phyloP scores from a whole-genome alignment of 2,888 invertebrate genomes.

The Plebejus melissa region DNA sequence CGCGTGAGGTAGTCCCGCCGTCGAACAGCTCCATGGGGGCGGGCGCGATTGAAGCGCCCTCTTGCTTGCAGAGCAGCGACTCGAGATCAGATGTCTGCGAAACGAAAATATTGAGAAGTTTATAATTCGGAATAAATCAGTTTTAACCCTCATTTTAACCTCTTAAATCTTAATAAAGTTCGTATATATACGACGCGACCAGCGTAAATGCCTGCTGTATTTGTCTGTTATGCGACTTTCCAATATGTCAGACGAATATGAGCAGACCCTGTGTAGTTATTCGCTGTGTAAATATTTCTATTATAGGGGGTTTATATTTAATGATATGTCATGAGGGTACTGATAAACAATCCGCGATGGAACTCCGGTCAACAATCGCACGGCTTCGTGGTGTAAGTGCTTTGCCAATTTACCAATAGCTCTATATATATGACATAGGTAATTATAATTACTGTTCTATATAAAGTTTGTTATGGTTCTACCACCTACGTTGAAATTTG shows the following conservation, averaged over 20 bases:
- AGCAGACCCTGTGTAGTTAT: too few species aligned
- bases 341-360: background rate
- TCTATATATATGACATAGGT: background rate
- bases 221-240: background rate
- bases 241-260: too few species aligned
- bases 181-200: too few species aligned
- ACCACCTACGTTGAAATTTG: background rate
- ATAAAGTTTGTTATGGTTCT: background rate
- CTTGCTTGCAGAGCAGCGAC: slow-evolving; percentile 88
- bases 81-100: slow-evolving; percentile 87
- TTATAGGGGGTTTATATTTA: background rate
- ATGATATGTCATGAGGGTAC: too few species aligned
- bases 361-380: background rate
- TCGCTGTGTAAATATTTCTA: too few species aligned
- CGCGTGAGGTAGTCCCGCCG: slow-evolving; percentile 80
- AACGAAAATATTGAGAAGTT: slow-evolving; percentile 23
- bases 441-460: background rate
- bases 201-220: background rate
- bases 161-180: background rate
- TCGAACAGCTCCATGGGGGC: slow-evolving; percentile 78
- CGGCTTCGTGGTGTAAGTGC: too few species aligned
- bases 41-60: slow-evolving; percentile 81
- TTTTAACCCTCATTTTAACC: background rate
- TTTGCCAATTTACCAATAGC: background rate
- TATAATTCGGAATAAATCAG: background rate